phyloP scores from a whole-genome alignment of 2,888 invertebrate species.

The Rhimphoctona megacephalus region DNA sequence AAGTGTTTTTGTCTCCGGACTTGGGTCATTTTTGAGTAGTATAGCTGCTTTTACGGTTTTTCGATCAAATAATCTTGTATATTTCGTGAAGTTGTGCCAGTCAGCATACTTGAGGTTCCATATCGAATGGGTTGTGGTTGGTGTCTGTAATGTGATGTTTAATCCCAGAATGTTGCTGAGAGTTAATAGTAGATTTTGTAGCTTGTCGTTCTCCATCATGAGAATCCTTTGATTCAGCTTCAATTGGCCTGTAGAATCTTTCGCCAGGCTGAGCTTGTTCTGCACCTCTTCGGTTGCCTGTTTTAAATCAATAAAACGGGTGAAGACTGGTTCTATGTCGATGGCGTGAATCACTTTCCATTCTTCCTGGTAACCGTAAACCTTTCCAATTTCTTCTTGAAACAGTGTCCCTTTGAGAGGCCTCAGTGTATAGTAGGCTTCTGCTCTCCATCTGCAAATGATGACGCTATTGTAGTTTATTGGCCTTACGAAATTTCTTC shows the following conservation, averaged over 20 bases:
- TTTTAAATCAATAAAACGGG: slow-evolving; percentile 1
- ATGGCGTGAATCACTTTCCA: slow-evolving; percentile 36
- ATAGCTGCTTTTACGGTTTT: neutral
- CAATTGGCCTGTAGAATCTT: slow-evolving; percentile 20
- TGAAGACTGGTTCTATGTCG: slow-evolving; percentile 31
- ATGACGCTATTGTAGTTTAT: too few species aligned
- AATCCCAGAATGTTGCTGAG: slow-evolving; percentile 22
- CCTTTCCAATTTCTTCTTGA: slow-evolving; percentile 26
- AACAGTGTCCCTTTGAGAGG: slow-evolving; percentile 26
- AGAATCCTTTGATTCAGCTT: slow-evolving; percentile 13
- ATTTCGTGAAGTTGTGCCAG: neutral
- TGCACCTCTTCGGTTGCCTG: neutral
- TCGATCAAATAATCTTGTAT: slow-evolving; percentile 7
- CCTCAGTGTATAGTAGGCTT: slow-evolving; percentile 12
- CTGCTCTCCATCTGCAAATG: slow-evolving; percentile 30
- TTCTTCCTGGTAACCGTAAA: slow-evolving; percentile 38
- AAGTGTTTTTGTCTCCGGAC: too few species aligned
- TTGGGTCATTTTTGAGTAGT: neutral
- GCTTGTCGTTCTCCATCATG: neutral
- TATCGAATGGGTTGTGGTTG: neutral
- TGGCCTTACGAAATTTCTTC: too few species aligned
- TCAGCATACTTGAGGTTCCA: neutral
- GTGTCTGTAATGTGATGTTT: neutral
- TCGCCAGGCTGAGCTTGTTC: neutral
- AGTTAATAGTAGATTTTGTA: neutral